Base-by-base conservation (phyloP, 2,888 invertebrate species). In the Melolontha melolontha region DNA sequence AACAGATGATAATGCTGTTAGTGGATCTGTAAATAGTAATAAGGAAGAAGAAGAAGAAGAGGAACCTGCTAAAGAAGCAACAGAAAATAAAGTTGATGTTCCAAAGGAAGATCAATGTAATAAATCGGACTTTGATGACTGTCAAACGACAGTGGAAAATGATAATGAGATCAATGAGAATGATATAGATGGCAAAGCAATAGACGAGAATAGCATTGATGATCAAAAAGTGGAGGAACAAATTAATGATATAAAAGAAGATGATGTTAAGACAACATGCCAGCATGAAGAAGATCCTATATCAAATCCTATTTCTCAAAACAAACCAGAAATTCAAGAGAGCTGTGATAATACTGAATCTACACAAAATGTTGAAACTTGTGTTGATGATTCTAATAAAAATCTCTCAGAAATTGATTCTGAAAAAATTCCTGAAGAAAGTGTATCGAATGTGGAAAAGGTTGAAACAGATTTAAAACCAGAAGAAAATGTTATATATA, bases 1-100 rank as follows among this genome's bases (percentile, higher is more conserved):
- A n/a, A 73, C 77, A 12, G 72, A 66, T n/a, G 73, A 86, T 84
- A 67, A 85, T 82, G 77, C 81, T 84, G 83, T 84, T 70, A 85
- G 85, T 69, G 81, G 83, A 71, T 82, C 81, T 72, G 78, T 84
- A 41, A 79, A 72, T 69, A 81, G 81, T 67, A 80, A 84, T 76
- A 76, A 80, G 29, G 54, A 69, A 16, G 64, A 70, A 34, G 74
- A 75, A 52, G 11, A 12, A 75, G 75, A 62, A 69, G 51, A n/a
- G 42, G 50, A 75, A 65, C 66, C 73, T 50, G 71, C 70, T 66
- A 75, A 74, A 59, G 74, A 76, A 57, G 70, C 74, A 64, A 67
- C 71, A 52, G 73, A 73, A 66, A 71, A 68, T 17, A 62, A 72
- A 54, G 71, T 67, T 29, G 71, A 71, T 70, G 69, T 59, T 12